Base-by-base conservation (phyloP, 2,113 vertebrate species). In the Microtus oregoni region DNA sequence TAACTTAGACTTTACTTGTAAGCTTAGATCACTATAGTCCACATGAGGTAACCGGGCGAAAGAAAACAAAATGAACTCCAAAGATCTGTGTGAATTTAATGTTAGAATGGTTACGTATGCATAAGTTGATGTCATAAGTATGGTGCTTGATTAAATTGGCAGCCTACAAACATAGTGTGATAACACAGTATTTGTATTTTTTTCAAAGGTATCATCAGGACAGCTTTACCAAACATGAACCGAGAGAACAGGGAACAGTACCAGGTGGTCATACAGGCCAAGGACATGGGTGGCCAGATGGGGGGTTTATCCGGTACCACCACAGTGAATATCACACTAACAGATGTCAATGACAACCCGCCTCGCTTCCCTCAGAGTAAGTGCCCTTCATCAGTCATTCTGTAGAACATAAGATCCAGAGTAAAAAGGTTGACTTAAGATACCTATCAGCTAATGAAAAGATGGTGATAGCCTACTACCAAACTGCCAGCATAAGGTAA, bases 231-330 rank as follows among this genome's bases (percentile, higher is more conserved):
- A 3, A 99, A 99, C 96, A 99, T 99, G 99, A 99, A 99, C 96
- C 98, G 99, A 97, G 99, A 99, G 96, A 99, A 99, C 96, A 98
- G 98, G 86, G 99, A 99, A 82, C 98, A 99, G 19, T 99, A 99
- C 63, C 99, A 99, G 97, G 99, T 99, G 0, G 98, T 99, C 13
- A 99, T 99, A 93, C 99, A 99, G 92, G 99, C 99, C 94, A 99
- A 99, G 68, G 99, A 99, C 83, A 99, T 99, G 99, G 99, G 99
- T 11, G 99, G 99, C 97, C 99, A 99, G 98, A 99, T 99, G 99
- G 99, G 99, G 3, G 99, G 99, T 91, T 97, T 99, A 93, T 99
- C 99, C 0, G 99, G 99, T 15, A 99, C 99, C 38, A 99, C 99
- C 14, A 99, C 98, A 0, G 99, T 99, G 92, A 99, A 99, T 97